These are phyloP conservation scores for Leptinotarsa rubiginosa DNA, from an alignment of 2,888 invertebrate species.

Conservation along the genomic window DNA sequence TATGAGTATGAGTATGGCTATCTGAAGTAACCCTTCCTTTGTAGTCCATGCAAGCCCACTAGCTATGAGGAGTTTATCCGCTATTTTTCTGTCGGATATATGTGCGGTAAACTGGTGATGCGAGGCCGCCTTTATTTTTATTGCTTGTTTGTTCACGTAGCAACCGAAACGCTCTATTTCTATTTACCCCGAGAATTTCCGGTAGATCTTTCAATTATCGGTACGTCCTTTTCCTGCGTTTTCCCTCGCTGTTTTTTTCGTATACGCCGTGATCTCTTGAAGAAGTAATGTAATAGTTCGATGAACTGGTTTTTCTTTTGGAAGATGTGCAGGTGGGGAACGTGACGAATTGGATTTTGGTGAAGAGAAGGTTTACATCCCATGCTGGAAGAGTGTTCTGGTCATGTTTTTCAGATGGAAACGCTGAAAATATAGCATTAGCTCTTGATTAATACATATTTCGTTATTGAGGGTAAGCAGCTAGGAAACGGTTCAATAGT, in stretches of 20 bases:
- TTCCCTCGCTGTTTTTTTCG: not conserved
- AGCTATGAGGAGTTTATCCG: slow-evolving; percentile 6
- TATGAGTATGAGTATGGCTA: not conserved
- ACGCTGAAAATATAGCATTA: no score
- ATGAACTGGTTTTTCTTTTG: not conserved
- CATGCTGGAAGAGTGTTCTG: no score
- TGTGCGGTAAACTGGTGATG: slow-evolving; percentile 5
- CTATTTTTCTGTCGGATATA: slow-evolving; percentile 16
- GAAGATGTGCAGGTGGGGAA: not conserved
- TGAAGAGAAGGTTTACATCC: not conserved
- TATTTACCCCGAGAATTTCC: slow-evolving; percentile 24
- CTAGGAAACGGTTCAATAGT: no score
- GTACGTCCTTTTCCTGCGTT: slow-evolving; percentile 9
- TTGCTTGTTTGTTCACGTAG: slow-evolving; percentile 29
- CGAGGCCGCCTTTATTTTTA: slow-evolving; percentile 21
- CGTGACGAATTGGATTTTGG: not conserved
- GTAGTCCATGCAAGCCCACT: not conserved
- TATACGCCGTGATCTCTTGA: not conserved
- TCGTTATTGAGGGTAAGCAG: no score
- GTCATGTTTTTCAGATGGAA: no score
- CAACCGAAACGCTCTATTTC: slow-evolving; percentile 11
- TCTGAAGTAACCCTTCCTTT: not conserved
- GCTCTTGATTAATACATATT: no score
- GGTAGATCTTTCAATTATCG: slow-evolving; percentile 12
- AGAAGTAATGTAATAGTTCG: slow-evolving; percentile 4